Conservation (phyloP, 2,888 invertebrate species). For the Sipha maydis region DNA sequence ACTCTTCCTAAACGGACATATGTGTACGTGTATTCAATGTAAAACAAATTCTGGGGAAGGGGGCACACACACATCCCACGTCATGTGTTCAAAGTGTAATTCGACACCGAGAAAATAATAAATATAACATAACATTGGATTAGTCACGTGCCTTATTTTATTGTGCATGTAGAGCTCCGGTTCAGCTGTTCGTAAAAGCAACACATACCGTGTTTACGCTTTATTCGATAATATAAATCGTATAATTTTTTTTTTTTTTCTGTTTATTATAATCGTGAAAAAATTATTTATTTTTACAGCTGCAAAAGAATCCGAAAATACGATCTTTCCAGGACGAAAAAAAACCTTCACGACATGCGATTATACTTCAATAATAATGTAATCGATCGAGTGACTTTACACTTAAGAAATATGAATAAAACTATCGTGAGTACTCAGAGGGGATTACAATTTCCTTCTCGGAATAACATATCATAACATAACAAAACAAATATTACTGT, state of each 20-base stretch:
- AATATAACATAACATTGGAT: constrained; percentile 14
- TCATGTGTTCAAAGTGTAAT: constrained; percentile 43
- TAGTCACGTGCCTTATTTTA: constrained; percentile 18
- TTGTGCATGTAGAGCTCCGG: neutral
- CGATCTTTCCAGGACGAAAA: neutral
- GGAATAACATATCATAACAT: no score
- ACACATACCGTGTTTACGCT: neutral
- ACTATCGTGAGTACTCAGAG: no score
- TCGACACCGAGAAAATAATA: constrained; percentile 30
- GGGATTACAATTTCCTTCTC: no score
- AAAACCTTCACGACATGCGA: no score
- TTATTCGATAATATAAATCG: neutral
- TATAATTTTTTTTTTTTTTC: neutral
- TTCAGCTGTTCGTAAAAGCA: constrained; percentile 1
- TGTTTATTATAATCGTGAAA: neutral
- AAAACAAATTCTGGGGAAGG: neutral
- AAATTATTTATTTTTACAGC: neutral
- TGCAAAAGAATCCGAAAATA: neutral
- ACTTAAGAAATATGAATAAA: no score
- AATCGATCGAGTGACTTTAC: no score
- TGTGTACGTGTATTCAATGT: neutral
- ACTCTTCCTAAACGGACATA: constrained; percentile 43
- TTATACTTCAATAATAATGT: no score
- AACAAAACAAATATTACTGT: no score
- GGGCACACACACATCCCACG: neutral